These are phyloP conservation scores for Panagrolaimus sp. DNA, from an alignment of 1,140 invertebrate species.

Conservation along the genomic window DNA sequence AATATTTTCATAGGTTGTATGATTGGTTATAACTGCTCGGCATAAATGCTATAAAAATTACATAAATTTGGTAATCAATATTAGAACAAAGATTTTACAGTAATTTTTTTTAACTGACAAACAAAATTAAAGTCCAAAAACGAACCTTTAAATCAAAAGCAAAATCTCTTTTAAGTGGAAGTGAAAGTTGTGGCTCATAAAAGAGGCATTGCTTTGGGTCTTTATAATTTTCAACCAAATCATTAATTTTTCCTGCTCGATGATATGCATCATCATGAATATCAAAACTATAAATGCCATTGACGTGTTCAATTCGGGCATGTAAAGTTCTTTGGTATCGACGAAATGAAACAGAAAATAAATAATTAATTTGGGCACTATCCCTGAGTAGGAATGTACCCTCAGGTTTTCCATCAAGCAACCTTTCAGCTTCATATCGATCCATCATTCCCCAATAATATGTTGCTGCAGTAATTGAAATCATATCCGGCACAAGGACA, in stretches of 20 bases:
- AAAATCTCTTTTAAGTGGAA: conserved; percentile 71
- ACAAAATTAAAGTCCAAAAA: too few species aligned
- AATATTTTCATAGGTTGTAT: conserved; percentile 3
- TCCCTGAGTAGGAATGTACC: conserved; percentile 87
- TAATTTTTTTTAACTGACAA: too few species aligned
- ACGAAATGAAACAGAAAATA: conserved; percentile 81
- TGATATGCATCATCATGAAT: conserved; percentile 91
- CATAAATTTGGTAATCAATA: not conserved
- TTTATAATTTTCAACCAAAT: conserved; percentile 91
- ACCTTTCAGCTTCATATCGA: conserved; percentile 83
- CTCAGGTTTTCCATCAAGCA: conserved; percentile 85
- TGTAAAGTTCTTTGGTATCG: conserved; percentile 89
- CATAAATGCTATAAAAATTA: conserved; percentile 1
- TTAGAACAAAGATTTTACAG: not conserved
- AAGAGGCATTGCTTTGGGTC: conserved; percentile 86
- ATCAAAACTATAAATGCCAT: conserved; percentile 90
- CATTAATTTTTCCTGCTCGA: conserved; percentile 77
- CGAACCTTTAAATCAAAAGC: conserved; percentile 60
- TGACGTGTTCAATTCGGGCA: conserved; percentile 92
- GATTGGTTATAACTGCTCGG: not conserved
- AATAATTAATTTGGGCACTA: conserved; percentile 91
- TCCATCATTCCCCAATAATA: conserved; percentile 82
- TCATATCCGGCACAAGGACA: conserved; percentile 79
- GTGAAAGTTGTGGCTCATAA: conserved; percentile 92
- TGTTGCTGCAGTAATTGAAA: conserved; percentile 73